These are phyloP conservation scores for Pseudochirops corinnae DNA, from an alignment of 2,797 vertebrate genomes.

Conservation along the genomic window DNA sequence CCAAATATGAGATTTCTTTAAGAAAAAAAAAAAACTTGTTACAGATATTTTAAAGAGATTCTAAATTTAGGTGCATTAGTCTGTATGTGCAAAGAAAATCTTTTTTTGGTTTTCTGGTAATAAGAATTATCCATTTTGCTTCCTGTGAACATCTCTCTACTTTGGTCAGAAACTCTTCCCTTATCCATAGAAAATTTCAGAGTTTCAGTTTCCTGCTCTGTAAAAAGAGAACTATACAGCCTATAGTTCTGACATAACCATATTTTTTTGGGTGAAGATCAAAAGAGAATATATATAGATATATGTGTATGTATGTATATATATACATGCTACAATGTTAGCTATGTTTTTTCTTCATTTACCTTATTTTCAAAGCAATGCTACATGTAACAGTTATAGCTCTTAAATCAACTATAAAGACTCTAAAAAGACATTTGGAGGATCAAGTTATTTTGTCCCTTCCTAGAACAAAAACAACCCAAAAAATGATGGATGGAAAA, in stretches of 20 bases:
- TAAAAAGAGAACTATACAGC: background rate
- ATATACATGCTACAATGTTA: background rate
- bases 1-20: background rate
- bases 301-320: background rate
- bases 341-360: constrained; percentile 22
- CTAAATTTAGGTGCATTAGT: background rate
- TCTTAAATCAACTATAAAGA: constrained; percentile 68
- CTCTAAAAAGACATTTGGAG: constrained; percentile 73
- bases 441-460: constrained; percentile 81
- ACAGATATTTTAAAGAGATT: background rate
- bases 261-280: background rate
- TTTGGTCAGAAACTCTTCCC: background rate
- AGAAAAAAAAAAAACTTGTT: background rate
- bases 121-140: background rate
- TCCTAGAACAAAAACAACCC: constrained; percentile 44
- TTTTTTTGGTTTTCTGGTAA: background rate
- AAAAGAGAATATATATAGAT: background rate
- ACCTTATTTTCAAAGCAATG: constrained; percentile 63
- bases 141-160: background rate
- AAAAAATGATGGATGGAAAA: constrained; percentile 61
- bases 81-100: background rate
- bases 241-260: background rate
- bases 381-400: constrained; percentile 65
- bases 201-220: background rate
- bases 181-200: background rate